Base-by-base conservation (phyloP, 2,113 vertebrate species). In the Cacatua alba region DNA sequence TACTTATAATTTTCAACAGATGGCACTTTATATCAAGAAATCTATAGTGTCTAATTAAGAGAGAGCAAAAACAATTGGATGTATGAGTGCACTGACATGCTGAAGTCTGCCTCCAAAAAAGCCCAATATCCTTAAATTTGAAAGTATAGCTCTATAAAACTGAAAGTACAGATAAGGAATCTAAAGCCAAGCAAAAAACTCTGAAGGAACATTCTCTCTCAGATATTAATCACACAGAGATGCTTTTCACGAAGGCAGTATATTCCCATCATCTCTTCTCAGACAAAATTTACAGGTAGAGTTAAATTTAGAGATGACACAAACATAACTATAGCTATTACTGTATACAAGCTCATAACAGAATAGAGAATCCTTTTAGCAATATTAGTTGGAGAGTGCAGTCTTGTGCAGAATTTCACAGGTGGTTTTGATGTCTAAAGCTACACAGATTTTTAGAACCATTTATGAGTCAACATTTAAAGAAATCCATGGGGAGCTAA, bases 21-120 rank as follows among this genome's bases (percentile, higher is more conserved):
- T 94, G 81, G 75, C 91, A 96, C 85, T 86, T 95, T 7, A 76
- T 31, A 89, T 71, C 82, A 92, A 92, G 71, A 63, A 96, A 95
- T 82, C 15, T 43, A 17, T 29, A 76, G 1, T 7, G 4, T 31
- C 63, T 83, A 78, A 85, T 35, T 92, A 70, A 79, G 63, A 77
- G 37, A 46, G 2, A 63, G 17, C 25, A 90, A 87, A 59, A 87
- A 10, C 16, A 85, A 65, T 2, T 43, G 39, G 39, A 94, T 48
- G 17, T 10, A 55, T 46, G 28, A 60, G 28, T 39, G 31, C 75
- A 51, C 0, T 20, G 19, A 35, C 14, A 24, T 29, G 21, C 17
- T 23, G 64, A 75, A 71, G 24, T 39, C 29, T 60, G 39, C 33
- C 48, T 21, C 25, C 37, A 17, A 84, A 84, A 78, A 85, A 55